Evolutionary conservation across 2,113 vertebrate species (phyloP).

Genomic region (Syrmaticus mikado): DNA sequence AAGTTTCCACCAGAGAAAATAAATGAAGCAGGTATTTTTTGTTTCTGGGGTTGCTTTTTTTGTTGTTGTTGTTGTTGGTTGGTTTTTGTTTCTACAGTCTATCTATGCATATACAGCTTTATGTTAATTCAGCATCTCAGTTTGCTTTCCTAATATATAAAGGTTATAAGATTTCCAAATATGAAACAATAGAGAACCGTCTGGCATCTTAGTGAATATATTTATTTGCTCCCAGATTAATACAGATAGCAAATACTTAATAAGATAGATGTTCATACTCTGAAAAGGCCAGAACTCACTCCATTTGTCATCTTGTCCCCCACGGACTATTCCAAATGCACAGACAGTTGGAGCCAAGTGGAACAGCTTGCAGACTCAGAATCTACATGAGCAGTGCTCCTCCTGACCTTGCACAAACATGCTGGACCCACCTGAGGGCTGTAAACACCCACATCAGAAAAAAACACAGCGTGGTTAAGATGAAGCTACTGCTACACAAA

Average conservation of each 20-base stretch:
- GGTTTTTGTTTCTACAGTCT: not conserved
- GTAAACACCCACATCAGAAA: not conserved
- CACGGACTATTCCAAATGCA: not conserved
- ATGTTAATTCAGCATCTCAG: not conserved
- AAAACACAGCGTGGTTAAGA: not conserved
- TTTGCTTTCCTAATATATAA: slow-evolving; percentile 13
- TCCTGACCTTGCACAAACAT: not conserved
- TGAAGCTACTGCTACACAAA: not conserved
- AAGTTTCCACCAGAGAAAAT: not conserved
- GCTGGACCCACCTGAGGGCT: not conserved
- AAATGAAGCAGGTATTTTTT: not conserved
- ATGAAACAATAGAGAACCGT: not conserved
- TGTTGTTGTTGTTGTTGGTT: no score
- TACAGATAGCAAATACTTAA: not conserved
- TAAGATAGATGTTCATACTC: not conserved
- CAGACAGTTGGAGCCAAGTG: not conserved
- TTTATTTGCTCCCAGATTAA: not conserved
- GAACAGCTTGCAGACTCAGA: slow-evolving; percentile 24
- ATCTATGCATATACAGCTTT: not conserved
- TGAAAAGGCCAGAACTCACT: not conserved
- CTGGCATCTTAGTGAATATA: not conserved
- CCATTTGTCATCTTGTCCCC: not conserved
- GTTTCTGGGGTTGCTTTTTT: no score
- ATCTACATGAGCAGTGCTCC: not conserved
- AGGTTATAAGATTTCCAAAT: not conserved